phyloP scores from a whole-genome alignment of 2,888 invertebrate species.

The Sphecodes monilicornis region DNA sequence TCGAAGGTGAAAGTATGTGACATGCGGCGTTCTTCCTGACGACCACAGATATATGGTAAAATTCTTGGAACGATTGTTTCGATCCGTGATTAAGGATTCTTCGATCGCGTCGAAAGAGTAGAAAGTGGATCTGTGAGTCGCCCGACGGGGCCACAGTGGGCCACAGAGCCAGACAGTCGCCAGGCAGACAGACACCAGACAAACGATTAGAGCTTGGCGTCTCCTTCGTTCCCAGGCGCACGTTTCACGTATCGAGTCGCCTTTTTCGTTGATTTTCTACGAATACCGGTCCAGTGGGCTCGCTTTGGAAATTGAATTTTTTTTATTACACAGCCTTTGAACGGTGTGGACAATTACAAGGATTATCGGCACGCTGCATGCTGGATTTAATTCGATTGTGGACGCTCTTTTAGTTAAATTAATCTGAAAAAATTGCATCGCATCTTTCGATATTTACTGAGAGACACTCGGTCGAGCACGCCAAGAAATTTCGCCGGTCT shows the following conservation, averaged over 20 bases:
- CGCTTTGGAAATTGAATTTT: constrained; percentile 61
- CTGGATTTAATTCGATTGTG: constrained; percentile 24
- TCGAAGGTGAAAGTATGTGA: too few relatives aligned
- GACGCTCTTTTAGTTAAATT: constrained; percentile 50
- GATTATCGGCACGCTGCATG: constrained; percentile 30
- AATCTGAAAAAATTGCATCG: constrained; percentile 12
- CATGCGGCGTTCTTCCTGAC: too few relatives aligned
- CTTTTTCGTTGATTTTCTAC: constrained; percentile 30
- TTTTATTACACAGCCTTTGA: constrained; percentile 28
- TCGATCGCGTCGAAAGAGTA: constrained; percentile 33
- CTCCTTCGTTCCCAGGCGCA: constrained; percentile 35
- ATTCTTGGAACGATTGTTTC: not conserved
- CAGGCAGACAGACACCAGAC: constrained; percentile 75
- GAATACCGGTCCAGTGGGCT: constrained; percentile 5
- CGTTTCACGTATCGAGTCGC: constrained; percentile 31
- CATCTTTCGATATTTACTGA: not conserved
- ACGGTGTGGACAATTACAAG: constrained; percentile 18
- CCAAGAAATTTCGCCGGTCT: not conserved
- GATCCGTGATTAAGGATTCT: not conserved
- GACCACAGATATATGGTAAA: not conserved
- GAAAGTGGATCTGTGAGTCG: constrained; percentile 46
- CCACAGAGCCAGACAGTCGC: constrained; percentile 72
- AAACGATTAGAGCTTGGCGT: constrained; percentile 55
- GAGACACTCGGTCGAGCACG: not conserved
- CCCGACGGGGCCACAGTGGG: constrained; percentile 30